Conservation (phyloP, 2,797 vertebrate species). For the Gouania willdenowi region DNA sequence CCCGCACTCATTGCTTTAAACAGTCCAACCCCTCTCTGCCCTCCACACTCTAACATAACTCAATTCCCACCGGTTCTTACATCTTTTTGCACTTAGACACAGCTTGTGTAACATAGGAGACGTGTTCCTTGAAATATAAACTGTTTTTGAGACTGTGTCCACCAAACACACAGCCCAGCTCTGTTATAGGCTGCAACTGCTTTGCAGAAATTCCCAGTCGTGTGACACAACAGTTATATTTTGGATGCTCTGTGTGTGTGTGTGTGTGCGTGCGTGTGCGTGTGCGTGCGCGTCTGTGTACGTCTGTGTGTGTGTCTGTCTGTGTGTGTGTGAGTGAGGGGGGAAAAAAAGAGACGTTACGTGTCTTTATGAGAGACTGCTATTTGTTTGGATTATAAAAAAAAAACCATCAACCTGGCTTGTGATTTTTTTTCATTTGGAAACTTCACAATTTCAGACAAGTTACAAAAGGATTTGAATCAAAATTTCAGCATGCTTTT, state of each 20-base stretch:
- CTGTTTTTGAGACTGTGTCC: constrained; percentile 53
- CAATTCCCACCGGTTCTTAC: constrained; percentile 64
- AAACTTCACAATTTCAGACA: constrained; percentile 15
- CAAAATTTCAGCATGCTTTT: constrained; percentile 31
- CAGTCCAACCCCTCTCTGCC: constrained; percentile 48
- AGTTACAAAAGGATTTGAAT: constrained; percentile 33
- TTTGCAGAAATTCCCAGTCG: constrained; percentile 18
- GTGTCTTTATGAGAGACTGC: not conserved
- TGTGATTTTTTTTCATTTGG: constrained; percentile 37
- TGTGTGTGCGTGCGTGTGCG: not conserved
- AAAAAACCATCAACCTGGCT: constrained; percentile 14
- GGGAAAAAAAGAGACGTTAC: constrained; percentile 1
- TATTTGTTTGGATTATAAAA: constrained; percentile 10
- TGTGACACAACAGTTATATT: constrained; percentile 13
- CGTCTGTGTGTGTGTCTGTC: constrained; percentile 3
- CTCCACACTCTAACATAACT: constrained; percentile 64
- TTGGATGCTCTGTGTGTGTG: constrained; percentile 14
- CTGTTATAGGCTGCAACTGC: constrained; percentile 15
- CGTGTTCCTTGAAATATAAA: constrained; percentile 64
- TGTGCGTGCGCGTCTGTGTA: too few relatives aligned
- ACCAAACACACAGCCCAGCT: constrained; percentile 37
- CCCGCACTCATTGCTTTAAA: constrained; percentile 38
- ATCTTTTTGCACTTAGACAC: constrained; percentile 73
- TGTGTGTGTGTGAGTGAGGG: constrained; percentile 3
- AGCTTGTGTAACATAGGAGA: constrained; percentile 67